Conservation (phyloP, 2,888 invertebrate species). For the Drosophila atripex region DNA sequence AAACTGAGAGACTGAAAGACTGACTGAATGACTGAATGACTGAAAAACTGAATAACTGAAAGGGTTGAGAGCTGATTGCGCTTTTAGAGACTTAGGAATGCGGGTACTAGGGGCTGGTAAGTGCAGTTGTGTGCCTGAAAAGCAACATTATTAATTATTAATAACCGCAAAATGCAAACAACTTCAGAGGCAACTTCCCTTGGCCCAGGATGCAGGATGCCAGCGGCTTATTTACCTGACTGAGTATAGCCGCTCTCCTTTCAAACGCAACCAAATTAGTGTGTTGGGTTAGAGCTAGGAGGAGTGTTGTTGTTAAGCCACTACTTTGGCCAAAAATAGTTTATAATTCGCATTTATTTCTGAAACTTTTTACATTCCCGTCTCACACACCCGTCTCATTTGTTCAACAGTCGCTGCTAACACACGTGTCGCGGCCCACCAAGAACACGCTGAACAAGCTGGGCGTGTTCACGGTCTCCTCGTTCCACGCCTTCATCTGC, state of each 20-base stretch:
- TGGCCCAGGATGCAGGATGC: slow-evolving; percentile 18
- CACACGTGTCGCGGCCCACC: slow-evolving; percentile 97
- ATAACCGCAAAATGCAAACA: slow-evolving; percentile 74
- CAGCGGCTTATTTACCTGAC: slow-evolving; percentile 27
- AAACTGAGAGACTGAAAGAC: slow-evolving; percentile 19
- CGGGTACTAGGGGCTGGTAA: slow-evolving; percentile 31
- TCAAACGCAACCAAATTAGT: slow-evolving; percentile 19
- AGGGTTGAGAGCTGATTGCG: slow-evolving; percentile 73
- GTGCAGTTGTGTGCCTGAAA: slow-evolving; percentile 45
- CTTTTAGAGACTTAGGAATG: slow-evolving; percentile 57
- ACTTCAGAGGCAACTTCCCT: slow-evolving; percentile 51
- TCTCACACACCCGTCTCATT: background rate
- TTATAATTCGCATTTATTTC: slow-evolving; percentile 16
- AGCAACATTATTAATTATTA: slow-evolving; percentile 80
- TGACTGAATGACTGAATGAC: background rate
- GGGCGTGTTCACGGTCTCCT: slow-evolving; percentile 98
- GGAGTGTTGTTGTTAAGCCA: background rate
- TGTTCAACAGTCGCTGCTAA: slow-evolving; percentile 91
- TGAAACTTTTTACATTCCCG: slow-evolving; percentile 12
- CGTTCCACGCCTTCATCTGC: slow-evolving; percentile 98
- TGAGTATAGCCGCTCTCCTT: slow-evolving; percentile 14
- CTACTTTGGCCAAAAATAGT: slow-evolving; percentile 11
- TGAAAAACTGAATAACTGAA: slow-evolving; percentile 30
- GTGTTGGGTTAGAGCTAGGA: background rate
- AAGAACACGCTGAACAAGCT: slow-evolving; percentile 97